These are phyloP conservation scores for Tubiluchus corallicola DNA, from an alignment of 2,888 invertebrate genomes.

Conservation along the genomic window DNA sequence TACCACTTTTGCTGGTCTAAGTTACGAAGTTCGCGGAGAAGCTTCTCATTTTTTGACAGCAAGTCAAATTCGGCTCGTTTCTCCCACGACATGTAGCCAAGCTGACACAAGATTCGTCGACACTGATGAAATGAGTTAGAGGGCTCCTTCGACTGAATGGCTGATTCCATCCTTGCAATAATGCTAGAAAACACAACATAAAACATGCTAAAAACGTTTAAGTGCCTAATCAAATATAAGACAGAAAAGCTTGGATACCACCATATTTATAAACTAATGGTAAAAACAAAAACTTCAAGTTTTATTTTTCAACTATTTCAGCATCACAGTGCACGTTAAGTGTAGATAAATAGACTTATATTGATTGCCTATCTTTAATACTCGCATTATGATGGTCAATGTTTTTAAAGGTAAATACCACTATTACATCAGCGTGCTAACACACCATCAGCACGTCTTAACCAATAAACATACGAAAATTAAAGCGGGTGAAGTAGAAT, in stretches of 20 bases:
- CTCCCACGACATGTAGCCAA: slow-evolving; percentile 77
- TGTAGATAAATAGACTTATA: too few species aligned
- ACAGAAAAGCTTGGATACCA: neutral
- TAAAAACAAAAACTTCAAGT: slow-evolving; percentile 5
- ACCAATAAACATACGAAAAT: too few species aligned
- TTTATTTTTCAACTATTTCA: too few species aligned
- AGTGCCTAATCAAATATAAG: slow-evolving; percentile 9
- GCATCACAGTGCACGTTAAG: too few species aligned
- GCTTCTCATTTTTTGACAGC: slow-evolving; percentile 64
- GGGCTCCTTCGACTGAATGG: slow-evolving; percentile 35
- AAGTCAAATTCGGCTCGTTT: slow-evolving; percentile 64
- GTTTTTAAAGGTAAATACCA: too few species aligned
- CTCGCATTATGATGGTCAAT: too few species aligned
- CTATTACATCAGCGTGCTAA: too few species aligned
- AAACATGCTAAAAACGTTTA: slow-evolving; percentile 6
- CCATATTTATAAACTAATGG: neutral
- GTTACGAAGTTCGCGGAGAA: slow-evolving; percentile 74
- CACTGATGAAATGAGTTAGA: slow-evolving; percentile 41
- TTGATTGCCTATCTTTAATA: too few species aligned
- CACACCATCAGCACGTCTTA: too few species aligned
- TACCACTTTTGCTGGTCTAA: slow-evolving; percentile 55
- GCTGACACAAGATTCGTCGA: slow-evolving; percentile 68
- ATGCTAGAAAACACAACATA: slow-evolving; percentile 25
- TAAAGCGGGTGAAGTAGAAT: too few species aligned
- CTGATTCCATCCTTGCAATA: slow-evolving; percentile 34